Conservation (phyloP, 2,888 invertebrate genomes). For the Apodemia mormo region DNA sequence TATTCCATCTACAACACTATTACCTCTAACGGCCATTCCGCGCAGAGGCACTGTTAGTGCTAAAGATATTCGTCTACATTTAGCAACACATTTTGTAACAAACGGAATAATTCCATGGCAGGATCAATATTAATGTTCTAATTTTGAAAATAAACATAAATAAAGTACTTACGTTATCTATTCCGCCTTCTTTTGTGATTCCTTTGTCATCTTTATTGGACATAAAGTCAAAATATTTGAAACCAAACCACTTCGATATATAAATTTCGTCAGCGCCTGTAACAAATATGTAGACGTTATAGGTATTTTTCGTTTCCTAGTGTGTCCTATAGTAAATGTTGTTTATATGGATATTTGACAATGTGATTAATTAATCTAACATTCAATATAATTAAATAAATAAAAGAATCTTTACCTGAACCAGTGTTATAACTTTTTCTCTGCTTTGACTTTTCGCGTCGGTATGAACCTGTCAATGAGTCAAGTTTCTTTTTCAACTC, state of each 20-base stretch:
- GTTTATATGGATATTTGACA: slow-evolving; percentile 18
- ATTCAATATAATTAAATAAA: slow-evolving; percentile 20
- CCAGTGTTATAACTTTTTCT: slow-evolving; percentile 24
- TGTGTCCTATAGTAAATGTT: slow-evolving; percentile 21
- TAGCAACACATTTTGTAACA: slow-evolving; percentile 37
- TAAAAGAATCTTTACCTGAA: slow-evolving; percentile 22
- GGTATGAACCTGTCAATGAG: slow-evolving; percentile 31
- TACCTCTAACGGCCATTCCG: slow-evolving; percentile 33
- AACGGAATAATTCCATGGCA: slow-evolving; percentile 39
- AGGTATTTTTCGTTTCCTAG: slow-evolving; percentile 21
- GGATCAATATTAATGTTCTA: slow-evolving; percentile 29
- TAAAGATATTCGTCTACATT: slow-evolving; percentile 37
- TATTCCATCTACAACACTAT: slow-evolving; percentile 30
- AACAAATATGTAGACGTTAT: slow-evolving; percentile 21
- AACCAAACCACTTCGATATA: slow-evolving; percentile 20
- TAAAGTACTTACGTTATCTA: slow-evolving; percentile 21
- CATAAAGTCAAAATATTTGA: slow-evolving; percentile 21
- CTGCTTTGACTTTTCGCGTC: slow-evolving; percentile 29
- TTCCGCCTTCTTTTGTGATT: slow-evolving; percentile 11
- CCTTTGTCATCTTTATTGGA: no score
- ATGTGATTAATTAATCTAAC: no score
- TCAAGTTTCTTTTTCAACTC: slow-evolving; percentile 31
- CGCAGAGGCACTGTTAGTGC: slow-evolving; percentile 35
- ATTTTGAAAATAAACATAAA: slow-evolving; percentile 22
- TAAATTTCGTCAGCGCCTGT: slow-evolving; percentile 21